Evolutionary conservation across 1,140 invertebrate species (phyloP).

Genomic region (Bursaphelenchus mucronatus): DNA sequence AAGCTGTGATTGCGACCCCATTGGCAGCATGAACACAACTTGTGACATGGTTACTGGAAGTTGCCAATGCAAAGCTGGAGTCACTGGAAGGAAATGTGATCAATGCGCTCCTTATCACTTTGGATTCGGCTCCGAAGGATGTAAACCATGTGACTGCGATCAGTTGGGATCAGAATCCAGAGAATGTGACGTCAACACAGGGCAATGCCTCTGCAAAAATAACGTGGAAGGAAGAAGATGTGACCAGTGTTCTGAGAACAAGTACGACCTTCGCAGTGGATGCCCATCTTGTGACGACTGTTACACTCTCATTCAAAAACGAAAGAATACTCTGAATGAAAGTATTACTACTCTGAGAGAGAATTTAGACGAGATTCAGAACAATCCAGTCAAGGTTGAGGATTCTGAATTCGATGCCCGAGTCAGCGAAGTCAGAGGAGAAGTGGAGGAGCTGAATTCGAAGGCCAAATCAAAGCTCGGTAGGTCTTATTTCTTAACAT

Average conservation of each 20-base stretch:
- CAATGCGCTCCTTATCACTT: constrained; percentile 78
- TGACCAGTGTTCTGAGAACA: constrained; percentile 72
- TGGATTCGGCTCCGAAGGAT: constrained; percentile 74
- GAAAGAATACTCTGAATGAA: constrained; percentile 49
- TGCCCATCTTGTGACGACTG: constrained; percentile 59
- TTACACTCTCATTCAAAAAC: constrained; percentile 55
- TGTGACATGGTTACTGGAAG: constrained; percentile 77
- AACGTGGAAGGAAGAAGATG: constrained; percentile 93
- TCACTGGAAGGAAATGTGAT: constrained; percentile 72
- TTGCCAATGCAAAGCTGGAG: constrained; percentile 78
- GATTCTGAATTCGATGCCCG: constrained; percentile 53
- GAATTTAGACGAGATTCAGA: constrained; percentile 57
- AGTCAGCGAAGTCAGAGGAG: constrained; percentile 40
- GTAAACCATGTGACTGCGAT: constrained; percentile 55
- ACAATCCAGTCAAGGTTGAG: constrained; percentile 58
- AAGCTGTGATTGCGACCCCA: constrained; percentile 76
- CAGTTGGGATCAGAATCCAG: constrained; percentile 48
- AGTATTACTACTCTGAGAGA: constrained; percentile 41
- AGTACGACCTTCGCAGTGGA: constrained; percentile 42
- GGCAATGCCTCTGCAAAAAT: constrained; percentile 81
- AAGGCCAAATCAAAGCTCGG: constrained; percentile 50
- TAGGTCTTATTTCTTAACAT: constrained; percentile 20
- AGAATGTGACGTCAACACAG: constrained; percentile 55
- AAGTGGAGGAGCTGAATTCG: constrained; percentile 41
- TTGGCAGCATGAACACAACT: constrained; percentile 77